A percentile compares a stretch with the other conserved stretches of the same genome.
phyloP scores from a whole-genome alignment of 2,888 invertebrate genomes.

The Napeogenes sylphis region DNA sequence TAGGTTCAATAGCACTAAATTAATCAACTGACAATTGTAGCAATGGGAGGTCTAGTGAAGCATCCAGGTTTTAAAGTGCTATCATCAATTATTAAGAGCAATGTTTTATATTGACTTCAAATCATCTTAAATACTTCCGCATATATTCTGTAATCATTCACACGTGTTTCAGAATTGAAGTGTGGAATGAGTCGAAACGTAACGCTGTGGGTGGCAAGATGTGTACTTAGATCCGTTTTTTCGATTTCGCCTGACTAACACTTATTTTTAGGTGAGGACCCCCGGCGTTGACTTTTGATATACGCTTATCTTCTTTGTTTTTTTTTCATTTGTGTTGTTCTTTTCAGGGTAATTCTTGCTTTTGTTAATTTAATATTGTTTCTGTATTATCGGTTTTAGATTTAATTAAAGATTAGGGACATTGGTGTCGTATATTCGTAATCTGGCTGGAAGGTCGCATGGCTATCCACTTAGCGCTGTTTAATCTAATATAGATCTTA shows the following conservation, averaged over 20 bases:
- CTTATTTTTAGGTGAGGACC: slow-evolving; percentile 56
- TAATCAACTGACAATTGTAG: slow-evolving; percentile 18
- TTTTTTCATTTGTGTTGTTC: slow-evolving; percentile 6
- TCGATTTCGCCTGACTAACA: slow-evolving; percentile 50
- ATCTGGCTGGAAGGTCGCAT: slow-evolving; percentile 36
- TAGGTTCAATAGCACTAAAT: not conserved
- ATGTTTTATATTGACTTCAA: slow-evolving; percentile 25
- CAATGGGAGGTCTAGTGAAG: slow-evolving; percentile 24
- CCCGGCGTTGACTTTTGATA: slow-evolving; percentile 52
- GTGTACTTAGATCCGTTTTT: slow-evolving; percentile 41
- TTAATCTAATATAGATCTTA: slow-evolving; percentile 13
- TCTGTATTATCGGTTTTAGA: not conserved
- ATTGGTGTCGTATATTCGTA: slow-evolving; percentile 31
- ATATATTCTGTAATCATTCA: slow-evolving; percentile 37
- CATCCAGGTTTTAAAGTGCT: slow-evolving; percentile 15
- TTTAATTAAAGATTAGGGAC: slow-evolving; percentile 29
- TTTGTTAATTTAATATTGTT: slow-evolving; percentile 20
- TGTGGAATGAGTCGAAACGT: slow-evolving; percentile 42
- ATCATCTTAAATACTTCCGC: slow-evolving; percentile 44
- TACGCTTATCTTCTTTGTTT: slow-evolving; percentile 9
- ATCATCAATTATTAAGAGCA: slow-evolving; percentile 25
- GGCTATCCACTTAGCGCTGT: slow-evolving; percentile 27
- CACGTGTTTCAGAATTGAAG: slow-evolving; percentile 47
- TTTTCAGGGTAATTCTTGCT: slow-evolving; percentile 9
- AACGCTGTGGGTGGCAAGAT: slow-evolving; percentile 59